Base-by-base conservation (phyloP, 2,113 vertebrate species). In the Hippopotamus amphibius region DNA sequence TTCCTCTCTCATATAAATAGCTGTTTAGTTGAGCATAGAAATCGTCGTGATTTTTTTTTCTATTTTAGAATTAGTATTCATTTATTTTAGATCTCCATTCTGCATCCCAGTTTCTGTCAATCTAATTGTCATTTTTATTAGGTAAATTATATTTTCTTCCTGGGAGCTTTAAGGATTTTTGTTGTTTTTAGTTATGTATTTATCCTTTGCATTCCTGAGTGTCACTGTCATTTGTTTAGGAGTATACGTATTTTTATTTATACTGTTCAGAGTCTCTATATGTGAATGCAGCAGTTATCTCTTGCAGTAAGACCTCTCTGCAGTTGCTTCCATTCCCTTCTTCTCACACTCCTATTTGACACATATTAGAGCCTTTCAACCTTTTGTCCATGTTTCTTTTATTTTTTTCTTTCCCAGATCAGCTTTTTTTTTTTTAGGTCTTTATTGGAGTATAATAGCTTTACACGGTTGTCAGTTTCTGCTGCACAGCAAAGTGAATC, bases 161-260 rank as follows among this genome's bases (percentile, higher is more conserved):
- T 85, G 46, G 43, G 7, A 74, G 22, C 26, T n/a, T 50, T 50
- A 50, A 87, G 74, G 92, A n/a, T 86, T 90, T 50, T 94, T 93
- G 15, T 80, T 86, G 30, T 86, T 80, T 55, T 90, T 21, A 85
- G 37, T n/a, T 68, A 24, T 79, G 46, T n/a, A 50, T 22, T 43
- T 43, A 22, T 88, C 33, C 41, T 50, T 79, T 89, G 22, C 46
- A 71, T 55, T 93, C 53, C 37, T 69, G 37, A 72, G 13, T 72
- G 55, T 80, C 48, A 65, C 37, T 55, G 0, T 72, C 30, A 79
- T 85, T 88, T 68, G 2, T 50, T 63, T 83, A n/a, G 59, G 77
- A 88, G n/a, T 82, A 26, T 53, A 48, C 50, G n/a, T 88, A 48
- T 57, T 93, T 79, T 72, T 53, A 37, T 90, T 96, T 57, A 28